phyloP scores from a whole-genome alignment of 2,797 vertebrate genomes.

The Enteromius afrohamiltoni region DNA sequence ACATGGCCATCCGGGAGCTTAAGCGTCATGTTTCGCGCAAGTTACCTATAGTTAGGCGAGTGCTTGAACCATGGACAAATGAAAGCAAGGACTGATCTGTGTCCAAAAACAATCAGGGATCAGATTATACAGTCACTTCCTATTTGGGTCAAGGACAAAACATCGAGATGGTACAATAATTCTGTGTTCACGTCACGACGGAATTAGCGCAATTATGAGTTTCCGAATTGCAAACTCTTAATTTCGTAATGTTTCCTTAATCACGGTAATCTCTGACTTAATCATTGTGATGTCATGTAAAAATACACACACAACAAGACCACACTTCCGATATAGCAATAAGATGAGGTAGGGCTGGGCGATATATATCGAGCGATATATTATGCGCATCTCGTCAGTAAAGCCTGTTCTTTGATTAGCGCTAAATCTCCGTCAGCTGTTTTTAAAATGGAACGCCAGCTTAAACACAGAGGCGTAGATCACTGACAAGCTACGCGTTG shows the following conservation, averaged over 20 bases:
- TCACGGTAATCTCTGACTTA: not conserved
- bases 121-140: conserved; percentile 46
- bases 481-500: no score
- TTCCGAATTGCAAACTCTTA: not conserved
- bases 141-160: conserved; percentile 44
- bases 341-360: not conserved
- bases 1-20: conserved; percentile 38
- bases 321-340: not conserved
- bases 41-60: conserved; percentile 25
- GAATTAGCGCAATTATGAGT: conserved; percentile 1
- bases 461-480: no score
- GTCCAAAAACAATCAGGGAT: conserved; percentile 50
- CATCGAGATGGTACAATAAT: conserved; percentile 24
- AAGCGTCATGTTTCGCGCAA: conserved; percentile 12
- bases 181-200: not conserved
- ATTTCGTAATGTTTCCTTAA: not conserved
- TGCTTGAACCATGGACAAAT: not conserved
- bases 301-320: not conserved
- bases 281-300: not conserved
- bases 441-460: no score
- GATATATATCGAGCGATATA: no score
- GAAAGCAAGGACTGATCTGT: conserved; percentile 23
- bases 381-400: no score
- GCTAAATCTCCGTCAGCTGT: no score
- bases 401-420: no score